Percentiles rank a stretch among this genome's conserved stretches.
phyloP scores from a whole-genome alignment of 2,797 vertebrate genomes.

The Anas georgica region DNA sequence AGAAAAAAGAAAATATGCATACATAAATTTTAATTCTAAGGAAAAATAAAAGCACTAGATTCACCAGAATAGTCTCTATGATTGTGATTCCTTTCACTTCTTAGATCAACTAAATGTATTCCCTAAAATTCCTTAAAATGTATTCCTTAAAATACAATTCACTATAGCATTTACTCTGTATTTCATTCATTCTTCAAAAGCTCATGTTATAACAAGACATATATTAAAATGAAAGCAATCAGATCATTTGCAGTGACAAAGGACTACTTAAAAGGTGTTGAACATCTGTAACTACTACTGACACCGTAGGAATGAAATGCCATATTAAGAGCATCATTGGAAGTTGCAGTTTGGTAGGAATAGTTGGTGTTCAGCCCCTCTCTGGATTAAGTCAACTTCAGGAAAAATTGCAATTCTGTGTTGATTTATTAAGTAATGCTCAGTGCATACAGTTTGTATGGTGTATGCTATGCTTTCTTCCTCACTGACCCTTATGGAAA shows the following conservation, averaged over 20 bases:
- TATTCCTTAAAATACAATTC: neutral
- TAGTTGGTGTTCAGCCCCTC: neutral
- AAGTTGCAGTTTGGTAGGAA: neutral
- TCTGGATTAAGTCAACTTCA: neutral
- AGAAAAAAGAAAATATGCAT: neutral
- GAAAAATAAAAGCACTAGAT: neutral
- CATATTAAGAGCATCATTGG: neutral
- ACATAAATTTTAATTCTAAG: neutral
- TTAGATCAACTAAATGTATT: neutral
- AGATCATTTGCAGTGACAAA: neutral
- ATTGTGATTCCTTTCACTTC: neutral
- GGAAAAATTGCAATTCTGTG: neutral
- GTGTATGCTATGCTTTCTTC: neutral
- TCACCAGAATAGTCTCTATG: neutral
- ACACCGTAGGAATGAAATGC: neutral
- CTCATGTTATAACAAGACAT: rapidly evolving
- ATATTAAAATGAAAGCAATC: neutral
- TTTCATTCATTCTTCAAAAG: neutral
- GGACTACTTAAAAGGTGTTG: neutral
- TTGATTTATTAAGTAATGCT: neutral
- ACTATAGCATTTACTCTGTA: neutral
- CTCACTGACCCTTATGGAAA: neutral
- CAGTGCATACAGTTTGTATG: neutral
- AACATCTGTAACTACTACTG: neutral
- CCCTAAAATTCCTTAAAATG: neutral